Evolutionary conservation across 1,140 invertebrate genomes (phyloP).

Genomic region (Bombus waltoni): DNA sequence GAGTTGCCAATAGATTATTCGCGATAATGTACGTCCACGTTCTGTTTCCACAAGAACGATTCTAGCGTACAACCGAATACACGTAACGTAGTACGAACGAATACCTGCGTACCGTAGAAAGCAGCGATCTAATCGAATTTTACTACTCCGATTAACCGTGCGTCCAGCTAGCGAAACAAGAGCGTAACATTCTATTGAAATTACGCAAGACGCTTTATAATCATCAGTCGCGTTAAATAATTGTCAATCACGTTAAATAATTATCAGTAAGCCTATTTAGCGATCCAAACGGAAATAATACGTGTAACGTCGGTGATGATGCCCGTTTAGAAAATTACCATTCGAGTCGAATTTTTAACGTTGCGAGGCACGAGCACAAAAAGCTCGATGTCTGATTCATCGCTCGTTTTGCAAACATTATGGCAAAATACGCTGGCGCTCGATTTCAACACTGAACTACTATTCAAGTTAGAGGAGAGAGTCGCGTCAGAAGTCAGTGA

Average conservation of each 20-base stretch:
- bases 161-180: conserved; percentile 10
- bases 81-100: not conserved
- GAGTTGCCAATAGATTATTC: too few relatives aligned
- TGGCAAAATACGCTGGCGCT: not conserved
- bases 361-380: not conserved
- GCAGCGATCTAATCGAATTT: not conserved
- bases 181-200: conserved; percentile 38
- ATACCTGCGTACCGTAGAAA: not conserved
- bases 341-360: not conserved
- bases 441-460: too few relatives aligned
- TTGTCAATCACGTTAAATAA: not conserved
- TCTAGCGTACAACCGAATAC: too few relatives aligned
- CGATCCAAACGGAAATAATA: not conserved
- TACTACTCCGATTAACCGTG: conserved; percentile 24
- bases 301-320: not conserved
- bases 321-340: not conserved
- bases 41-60: not conserved
- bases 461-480: not conserved
- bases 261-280: too few relatives aligned
- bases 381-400: conserved; percentile 13
- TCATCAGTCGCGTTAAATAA: not conserved
- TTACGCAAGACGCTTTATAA: conserved; percentile 33
- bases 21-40: too few relatives aligned
- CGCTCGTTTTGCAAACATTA: conserved; percentile 22
- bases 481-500: not conserved